Evolutionary conservation across 2,888 invertebrate species (phyloP).

Genomic region (Trissoscelio sp.): DNA sequence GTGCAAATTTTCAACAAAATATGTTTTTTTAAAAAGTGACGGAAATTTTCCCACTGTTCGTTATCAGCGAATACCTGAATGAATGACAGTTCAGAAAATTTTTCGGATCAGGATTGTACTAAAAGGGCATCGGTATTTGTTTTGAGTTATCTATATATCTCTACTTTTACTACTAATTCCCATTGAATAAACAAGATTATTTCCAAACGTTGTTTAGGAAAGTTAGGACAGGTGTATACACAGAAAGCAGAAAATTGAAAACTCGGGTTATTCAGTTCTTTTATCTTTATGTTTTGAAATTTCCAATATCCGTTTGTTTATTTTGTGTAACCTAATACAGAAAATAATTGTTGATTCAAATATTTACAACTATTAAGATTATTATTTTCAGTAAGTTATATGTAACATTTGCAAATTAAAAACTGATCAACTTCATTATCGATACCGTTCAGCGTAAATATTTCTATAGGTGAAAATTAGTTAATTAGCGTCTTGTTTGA

Average conservation of each 20-base stretch:
- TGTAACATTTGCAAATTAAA: constrained; percentile 4
- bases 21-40: no score
- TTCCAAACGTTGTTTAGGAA: not conserved
- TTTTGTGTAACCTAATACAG: no score
- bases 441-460: constrained; percentile 24
- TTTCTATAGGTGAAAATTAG: constrained; percentile 50
- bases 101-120: not conserved
- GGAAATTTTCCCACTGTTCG: no score
- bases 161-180: not conserved
- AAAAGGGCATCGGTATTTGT: not conserved
- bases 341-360: no score
- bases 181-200: constrained; percentile 21
- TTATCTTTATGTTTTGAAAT: not conserved
- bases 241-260: not conserved
- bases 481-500: constrained; percentile 54
- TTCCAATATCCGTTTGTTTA: no score
- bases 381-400: constrained; percentile 17
- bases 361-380: constrained; percentile 1
- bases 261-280: not conserved
- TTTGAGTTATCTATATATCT: constrained; percentile 6
- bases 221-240: not conserved
- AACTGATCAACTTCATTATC: constrained; percentile 21
- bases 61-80: no score
- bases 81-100: no score
- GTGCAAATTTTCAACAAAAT: no score